These are phyloP conservation scores for Carassius gibelio DNA, from an alignment of 2,113 vertebrate genomes.

Conservation along the genomic window DNA sequence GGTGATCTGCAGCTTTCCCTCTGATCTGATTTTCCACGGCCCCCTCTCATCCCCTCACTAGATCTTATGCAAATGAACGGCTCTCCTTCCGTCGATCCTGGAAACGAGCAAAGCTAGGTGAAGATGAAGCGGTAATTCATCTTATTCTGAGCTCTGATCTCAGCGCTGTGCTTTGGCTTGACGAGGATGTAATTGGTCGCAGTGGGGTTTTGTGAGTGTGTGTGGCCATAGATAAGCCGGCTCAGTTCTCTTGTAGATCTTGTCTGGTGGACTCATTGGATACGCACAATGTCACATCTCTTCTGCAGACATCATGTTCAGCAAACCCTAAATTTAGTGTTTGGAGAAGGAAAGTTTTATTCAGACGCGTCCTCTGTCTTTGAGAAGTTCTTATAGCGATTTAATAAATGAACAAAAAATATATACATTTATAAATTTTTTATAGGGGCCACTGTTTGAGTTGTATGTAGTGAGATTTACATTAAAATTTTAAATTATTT, in stretches of 20 bases:
- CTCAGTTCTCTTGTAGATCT: not conserved
- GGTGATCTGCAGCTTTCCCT: conserved; percentile 1
- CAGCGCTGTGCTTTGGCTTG: conserved; percentile 1
- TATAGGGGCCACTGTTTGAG: not conserved
- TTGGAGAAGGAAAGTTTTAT: conserved; percentile 5
- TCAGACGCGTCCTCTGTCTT: not conserved
- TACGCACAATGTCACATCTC: not conserved
- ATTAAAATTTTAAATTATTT: too few relatives aligned
- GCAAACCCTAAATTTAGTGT: conserved; percentile 1
- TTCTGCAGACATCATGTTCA: not conserved
- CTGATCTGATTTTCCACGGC: not conserved
- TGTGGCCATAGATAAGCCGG: not conserved
- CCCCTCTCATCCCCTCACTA: conserved; percentile 1
- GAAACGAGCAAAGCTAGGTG: conserved; percentile 8
- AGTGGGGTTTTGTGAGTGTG: conserved; percentile 52
- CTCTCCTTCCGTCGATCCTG: not conserved
- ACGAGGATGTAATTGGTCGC: conserved; percentile 70
- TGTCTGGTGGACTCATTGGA: not conserved
- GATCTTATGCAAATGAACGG: not conserved
- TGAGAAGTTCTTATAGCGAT: not conserved
- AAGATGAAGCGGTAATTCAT: conserved; percentile 64
- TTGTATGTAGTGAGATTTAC: too few relatives aligned
- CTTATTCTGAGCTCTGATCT: conserved; percentile 47
- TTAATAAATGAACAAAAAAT: not conserved
- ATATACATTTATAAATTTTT: too few relatives aligned